Evolutionary conservation across 2,113 vertebrate genomes (phyloP), one percentile per base, ranked within the genome.

Genomic region (human (Homo sapiens)): DNA sequence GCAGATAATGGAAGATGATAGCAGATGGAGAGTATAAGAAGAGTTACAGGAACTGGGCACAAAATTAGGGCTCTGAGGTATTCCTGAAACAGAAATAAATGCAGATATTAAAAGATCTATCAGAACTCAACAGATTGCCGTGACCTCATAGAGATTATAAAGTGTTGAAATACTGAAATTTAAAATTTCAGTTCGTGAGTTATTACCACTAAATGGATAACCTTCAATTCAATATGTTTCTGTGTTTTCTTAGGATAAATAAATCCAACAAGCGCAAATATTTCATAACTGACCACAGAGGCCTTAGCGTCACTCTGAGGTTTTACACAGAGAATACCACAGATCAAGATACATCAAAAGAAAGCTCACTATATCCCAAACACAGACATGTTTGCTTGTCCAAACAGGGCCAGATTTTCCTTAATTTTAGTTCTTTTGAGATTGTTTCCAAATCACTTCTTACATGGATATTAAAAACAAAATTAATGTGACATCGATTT

Each of bases 391-490:
- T 25, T 78, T 96, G 68, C 57, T 96, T 96, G 82, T 94, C 75
- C 8, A 89, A 78, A 52, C n/a, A 95, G 55, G 30, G 6, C 2
- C 45, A 12, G 43, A 5, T 79, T 38, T 94, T 87, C 43, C 55
- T 96, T 68, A 8, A 8, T 38, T 78, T 88, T 93, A 8, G 84
- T 97, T 91, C 81, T 90, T n/a, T 76, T 57, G 48, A 96, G 73
- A 25, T 50, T 79, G 48, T 92, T 96, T 55, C 40, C 78, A 90
- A 85, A 97, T 57, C 61, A 16, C 80, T 96, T 92, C 3, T 96
- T 96, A 57, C 25, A 32, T 50, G 45, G 70, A 1, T 50, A 76
- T 59, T 92, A 48, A 78, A 57, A 90, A 70, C 22, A 68, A 68
- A 80, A n/a, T 12, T 45, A 68, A 72, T 27, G n/a, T 70, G 79